Percentiles rank a stretch among this genome's conserved stretches.
Conservation (phyloP, 2,888 invertebrate genomes). For the Scaeva pyrastri region DNA sequence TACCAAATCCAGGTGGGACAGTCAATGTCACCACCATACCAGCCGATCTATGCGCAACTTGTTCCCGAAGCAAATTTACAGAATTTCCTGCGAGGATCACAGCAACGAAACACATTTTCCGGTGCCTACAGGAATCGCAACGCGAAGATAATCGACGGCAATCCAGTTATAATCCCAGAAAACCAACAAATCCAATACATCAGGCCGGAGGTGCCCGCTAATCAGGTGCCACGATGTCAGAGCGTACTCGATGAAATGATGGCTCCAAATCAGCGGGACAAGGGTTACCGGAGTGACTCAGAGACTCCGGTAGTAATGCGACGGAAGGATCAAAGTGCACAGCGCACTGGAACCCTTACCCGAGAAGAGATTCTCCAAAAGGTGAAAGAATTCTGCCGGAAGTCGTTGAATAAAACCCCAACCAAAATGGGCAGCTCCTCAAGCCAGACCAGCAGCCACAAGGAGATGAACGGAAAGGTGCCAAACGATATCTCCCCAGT, state of each 20-base stretch:
- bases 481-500: conserved; percentile 81
- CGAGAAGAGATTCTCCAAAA: conserved; percentile 82
- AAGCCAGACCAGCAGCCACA: conserved; percentile 49
- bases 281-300: conserved; percentile 79
- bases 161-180: conserved; percentile 72
- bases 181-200: conserved; percentile 37
- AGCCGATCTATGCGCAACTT: conserved; percentile 72
- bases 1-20: conserved; percentile 66
- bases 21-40: conserved; percentile 62
- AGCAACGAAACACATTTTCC: conserved; percentile 82
- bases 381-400: conserved; percentile 83
- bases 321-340: conserved; percentile 76
- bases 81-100: conserved; percentile 80
- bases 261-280: conserved; percentile 48
- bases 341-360: conserved; percentile 79
- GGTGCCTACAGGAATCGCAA: conserved; percentile 80
- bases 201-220: conserved; percentile 6
- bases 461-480: conserved; percentile 66
- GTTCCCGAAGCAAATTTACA: conserved; percentile 70
- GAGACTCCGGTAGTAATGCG: conserved; percentile 79
- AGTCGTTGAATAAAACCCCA: conserved; percentile 82
- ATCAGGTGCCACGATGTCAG: conserved; percentile 80
- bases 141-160: conserved; percentile 80
- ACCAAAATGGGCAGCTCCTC: conserved; percentile 71
- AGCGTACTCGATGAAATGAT: conserved; percentile 82